Base-by-base conservation (phyloP, 1,140 invertebrate species). In the Uloborus diversus region DNA sequence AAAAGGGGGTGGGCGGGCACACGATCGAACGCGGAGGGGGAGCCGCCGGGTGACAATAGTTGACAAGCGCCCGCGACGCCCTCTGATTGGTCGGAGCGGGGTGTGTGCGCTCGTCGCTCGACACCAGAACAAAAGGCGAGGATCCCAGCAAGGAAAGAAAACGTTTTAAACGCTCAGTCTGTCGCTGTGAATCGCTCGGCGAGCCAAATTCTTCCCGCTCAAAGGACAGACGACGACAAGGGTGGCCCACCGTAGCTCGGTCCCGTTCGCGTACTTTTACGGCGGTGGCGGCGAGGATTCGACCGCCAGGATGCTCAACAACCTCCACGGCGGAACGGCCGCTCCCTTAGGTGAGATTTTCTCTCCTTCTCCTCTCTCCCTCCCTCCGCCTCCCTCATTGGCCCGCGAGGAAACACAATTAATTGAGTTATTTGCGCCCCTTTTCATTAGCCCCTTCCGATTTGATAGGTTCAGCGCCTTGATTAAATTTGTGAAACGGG, bases 401-500 rank as follows among this genome's bases (percentile, higher is more conserved):
- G 11, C 56, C 79, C 66, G 51, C 61, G 20, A 9, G 47, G 56
- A 56, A 61, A 69, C 59, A 79, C 79, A 81, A 81, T 81, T 81
- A 81, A 81, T 81, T 81, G 79, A 81, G 79, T 81, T 81, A 81
- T 81, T 81, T 75, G 69, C 49, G 61, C 62, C 79, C n/a, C n/a
- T n/a, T 75, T 76, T 82, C 81, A 82, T 82, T 82, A 80, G 76
- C 66, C 47, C 42, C 70, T 76, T 57, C 80, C 73, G 59, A 70
- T 82, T 82, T 83, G 82, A 83, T 83, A 83, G 82, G 82, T 83
- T 80, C 69, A n/a, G 78, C 61, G 37, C 53, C 68, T 66, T 82
- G 82, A 83, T 83, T 83, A 81, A 83, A 83, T 83, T 83, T 81
- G 82, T 76, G 82, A 83, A 83, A 79, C 64, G 75, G 82, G 82